A percentile compares a stretch with the other conserved stretches of the same genome.
These are phyloP conservation scores for Caenorhabditis briggsae DNA, from an alignment of 1,140 invertebrate genomes.

Conservation along the genomic window DNA sequence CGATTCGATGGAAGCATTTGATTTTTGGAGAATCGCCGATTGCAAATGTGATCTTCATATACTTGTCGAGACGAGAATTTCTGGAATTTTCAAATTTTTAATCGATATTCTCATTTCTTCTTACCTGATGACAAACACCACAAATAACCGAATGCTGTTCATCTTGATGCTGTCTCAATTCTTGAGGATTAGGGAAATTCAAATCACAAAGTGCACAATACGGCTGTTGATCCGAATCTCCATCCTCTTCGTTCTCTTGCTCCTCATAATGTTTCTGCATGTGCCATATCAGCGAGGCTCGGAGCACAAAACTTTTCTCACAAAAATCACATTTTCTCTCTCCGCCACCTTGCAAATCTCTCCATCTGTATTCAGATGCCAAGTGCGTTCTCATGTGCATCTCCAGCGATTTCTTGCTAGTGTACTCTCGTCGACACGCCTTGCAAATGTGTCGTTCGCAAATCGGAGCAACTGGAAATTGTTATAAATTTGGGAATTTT, in stretches of 20 bases:
- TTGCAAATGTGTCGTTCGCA: constrained; percentile 3
- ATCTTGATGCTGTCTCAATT: constrained; percentile 28
- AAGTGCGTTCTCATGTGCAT: constrained; percentile 1
- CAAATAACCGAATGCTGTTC: constrained; percentile 37
- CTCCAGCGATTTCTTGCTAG: neutral
- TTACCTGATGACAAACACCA: constrained; percentile 13
- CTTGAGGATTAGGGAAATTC: constrained; percentile 1
- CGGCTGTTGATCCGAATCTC: neutral
- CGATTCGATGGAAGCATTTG: neutral
- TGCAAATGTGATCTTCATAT: constrained; percentile 35
- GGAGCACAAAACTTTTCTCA: constrained; percentile 11
- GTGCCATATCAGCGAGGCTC: constrained; percentile 11
- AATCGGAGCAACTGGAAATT: neutral
- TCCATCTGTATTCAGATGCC: neutral
- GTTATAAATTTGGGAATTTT: too few species aligned
- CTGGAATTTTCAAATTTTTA: neutral
- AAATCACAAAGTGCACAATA: constrained; percentile 32
- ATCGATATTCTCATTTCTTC: neutral
- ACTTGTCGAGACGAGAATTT: constrained; percentile 32
- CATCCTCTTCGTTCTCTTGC: neutral
- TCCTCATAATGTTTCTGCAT: constrained; percentile 33
- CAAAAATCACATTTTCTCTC: constrained; percentile 11
- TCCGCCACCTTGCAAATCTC: constrained; percentile 4
- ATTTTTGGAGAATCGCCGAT: neutral
- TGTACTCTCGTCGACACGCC: neutral